Conservation (phyloP, 2,888 invertebrate species). For the Tenthredo livida region DNA sequence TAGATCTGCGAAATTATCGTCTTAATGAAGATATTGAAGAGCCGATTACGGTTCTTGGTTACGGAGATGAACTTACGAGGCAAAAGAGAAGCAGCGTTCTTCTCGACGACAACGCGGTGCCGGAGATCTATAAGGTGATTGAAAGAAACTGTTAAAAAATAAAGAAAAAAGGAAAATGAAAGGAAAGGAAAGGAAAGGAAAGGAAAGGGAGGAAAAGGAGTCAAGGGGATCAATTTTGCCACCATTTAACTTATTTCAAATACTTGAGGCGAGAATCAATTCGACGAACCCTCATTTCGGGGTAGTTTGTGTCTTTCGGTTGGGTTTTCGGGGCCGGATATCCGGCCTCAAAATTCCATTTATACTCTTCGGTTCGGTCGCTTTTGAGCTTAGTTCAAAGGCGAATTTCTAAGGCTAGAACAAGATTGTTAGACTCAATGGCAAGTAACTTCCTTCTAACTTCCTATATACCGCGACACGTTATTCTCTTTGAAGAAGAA, state of each 20-base stretch:
- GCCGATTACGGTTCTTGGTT: slow-evolving; percentile 6
- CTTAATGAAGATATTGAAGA: slow-evolving; percentile 29
- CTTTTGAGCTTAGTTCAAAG: slow-evolving; percentile 22
- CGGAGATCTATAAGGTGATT: slow-evolving; percentile 72
- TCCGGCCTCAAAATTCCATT: slow-evolving; percentile 25
- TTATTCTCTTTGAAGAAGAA: not conserved
- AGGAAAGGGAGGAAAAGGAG: not conserved
- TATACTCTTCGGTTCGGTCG: not conserved
- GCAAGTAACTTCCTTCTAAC: slow-evolving; percentile 15
- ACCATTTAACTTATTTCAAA: not conserved
- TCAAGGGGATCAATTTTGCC: not conserved
- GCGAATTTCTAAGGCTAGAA: not conserved
- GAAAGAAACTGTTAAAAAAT: too few species aligned
- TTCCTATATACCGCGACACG: slow-evolving; percentile 9
- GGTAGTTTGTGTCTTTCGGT: slow-evolving; percentile 24
- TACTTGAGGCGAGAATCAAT: slow-evolving; percentile 9
- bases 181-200: not conserved
- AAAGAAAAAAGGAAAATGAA: not conserved
- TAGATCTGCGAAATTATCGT: slow-evolving; percentile 62
- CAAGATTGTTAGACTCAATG: not conserved
- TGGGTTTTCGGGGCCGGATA: slow-evolving; percentile 24
- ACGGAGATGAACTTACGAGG: slow-evolving; percentile 62
- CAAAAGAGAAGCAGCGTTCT: slow-evolving; percentile 72
- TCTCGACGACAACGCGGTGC: slow-evolving; percentile 74
- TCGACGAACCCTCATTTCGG: not conserved